Conservation (phyloP, 2,113 vertebrate genomes). For the Lepisosteus oculatus region DNA sequence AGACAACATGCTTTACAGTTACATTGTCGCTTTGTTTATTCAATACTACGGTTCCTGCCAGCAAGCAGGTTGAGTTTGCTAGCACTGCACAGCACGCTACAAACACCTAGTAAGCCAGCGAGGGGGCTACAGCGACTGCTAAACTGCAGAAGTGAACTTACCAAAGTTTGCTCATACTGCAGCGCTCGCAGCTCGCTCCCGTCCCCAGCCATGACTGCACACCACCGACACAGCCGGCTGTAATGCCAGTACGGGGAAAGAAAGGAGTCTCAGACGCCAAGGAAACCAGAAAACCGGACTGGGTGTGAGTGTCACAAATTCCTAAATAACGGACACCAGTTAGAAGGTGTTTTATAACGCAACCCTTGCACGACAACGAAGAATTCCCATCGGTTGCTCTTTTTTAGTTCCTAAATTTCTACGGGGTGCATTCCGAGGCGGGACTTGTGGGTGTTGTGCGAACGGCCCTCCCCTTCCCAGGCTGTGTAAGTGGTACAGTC, state of each 20-base stretch:
- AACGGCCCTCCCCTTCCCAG: slow-evolving; percentile 38
- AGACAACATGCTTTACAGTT: too few species aligned
- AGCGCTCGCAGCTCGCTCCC: slow-evolving; percentile 84
- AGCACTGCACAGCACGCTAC: neutral
- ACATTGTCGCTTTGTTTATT: too few species aligned
- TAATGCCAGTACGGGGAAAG: slow-evolving; percentile 5
- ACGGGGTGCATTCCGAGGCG: slow-evolving; percentile 41
- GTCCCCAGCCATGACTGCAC: slow-evolving; percentile 71
- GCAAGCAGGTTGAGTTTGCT: slow-evolving; percentile 11
- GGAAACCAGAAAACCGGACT: slow-evolving; percentile 16
- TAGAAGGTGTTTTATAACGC: slow-evolving; percentile 17
- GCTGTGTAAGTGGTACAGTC: slow-evolving; percentile 21
- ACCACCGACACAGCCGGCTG: slow-evolving; percentile 21
- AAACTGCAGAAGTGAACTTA: slow-evolving; percentile 54
- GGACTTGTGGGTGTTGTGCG: slow-evolving; percentile 40
- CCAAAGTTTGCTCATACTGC: slow-evolving; percentile 93
- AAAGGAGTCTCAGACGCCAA: slow-evolving; percentile 16
- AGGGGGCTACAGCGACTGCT: neutral
- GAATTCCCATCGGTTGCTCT: slow-evolving; percentile 41
- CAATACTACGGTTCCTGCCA: slow-evolving; percentile 12
- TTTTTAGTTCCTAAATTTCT: slow-evolving; percentile 50
- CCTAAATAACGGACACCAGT: neutral
- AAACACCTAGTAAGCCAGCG: neutral
- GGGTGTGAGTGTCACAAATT: slow-evolving; percentile 25
- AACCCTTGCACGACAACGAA: slow-evolving; percentile 30